Evolutionary conservation across 1,140 invertebrate species (phyloP).

Genomic region (Halictus rubicundus): DNA sequence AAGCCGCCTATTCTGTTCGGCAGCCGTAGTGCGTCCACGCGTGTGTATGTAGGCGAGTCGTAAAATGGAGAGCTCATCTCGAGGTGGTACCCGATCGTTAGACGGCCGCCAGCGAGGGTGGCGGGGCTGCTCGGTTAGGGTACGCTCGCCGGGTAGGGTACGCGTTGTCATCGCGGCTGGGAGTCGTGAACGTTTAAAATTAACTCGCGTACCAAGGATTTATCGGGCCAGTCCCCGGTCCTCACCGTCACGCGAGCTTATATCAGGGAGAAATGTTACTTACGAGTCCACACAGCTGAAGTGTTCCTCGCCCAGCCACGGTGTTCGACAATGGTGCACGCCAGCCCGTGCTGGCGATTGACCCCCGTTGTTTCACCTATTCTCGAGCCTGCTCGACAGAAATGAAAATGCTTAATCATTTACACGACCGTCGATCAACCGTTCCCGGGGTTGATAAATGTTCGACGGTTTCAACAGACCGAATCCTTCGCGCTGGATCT

Average conservation of each 20-base stretch:
- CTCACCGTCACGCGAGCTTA: constrained; percentile 47
- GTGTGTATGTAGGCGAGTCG: constrained; percentile 27
- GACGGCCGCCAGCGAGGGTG: not conserved
- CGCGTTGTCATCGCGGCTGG: constrained; percentile 56
- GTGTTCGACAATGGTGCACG: not conserved
- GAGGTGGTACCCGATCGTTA: constrained; percentile 12
- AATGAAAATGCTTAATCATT: not conserved
- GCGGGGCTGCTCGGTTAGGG: not conserved
- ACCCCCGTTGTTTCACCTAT: not conserved
- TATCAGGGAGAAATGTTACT: constrained; percentile 40
- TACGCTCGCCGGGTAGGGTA: not conserved
- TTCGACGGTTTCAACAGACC: not conserved
- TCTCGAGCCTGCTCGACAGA: not conserved
- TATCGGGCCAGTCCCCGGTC: constrained; percentile 23
- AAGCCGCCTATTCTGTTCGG: constrained; percentile 54
- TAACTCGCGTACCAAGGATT: constrained; percentile 52
- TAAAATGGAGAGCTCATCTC: constrained; percentile 66
- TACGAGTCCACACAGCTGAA: not conserved
- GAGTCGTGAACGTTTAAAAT: constrained; percentile 60
- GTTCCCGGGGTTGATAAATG: not conserved
- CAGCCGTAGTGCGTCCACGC: constrained; percentile 25
- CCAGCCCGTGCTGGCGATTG: not conserved
- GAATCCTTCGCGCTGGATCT: no score
- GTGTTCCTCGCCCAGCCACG: constrained; percentile 7
- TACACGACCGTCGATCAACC: not conserved